phyloP scores from a whole-genome alignment of 2,797 vertebrate genomes.

The Emys orbicularis region DNA sequence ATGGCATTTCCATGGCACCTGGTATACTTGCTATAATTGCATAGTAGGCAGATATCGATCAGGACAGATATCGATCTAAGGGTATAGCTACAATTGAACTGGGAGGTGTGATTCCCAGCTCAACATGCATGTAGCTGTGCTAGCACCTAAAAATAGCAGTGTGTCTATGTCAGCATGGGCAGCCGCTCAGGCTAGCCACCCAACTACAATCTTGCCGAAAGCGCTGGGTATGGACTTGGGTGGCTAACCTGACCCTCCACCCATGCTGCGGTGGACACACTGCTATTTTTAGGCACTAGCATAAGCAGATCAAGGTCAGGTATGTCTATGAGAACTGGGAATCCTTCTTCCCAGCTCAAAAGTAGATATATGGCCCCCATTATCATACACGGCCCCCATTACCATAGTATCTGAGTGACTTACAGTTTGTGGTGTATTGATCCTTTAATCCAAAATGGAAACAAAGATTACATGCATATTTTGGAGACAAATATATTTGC shows the following conservation, averaged over 20 bases:
- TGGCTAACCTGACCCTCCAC: neutral
- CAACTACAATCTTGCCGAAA: neutral
- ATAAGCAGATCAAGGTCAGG: neutral
- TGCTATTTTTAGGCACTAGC: neutral
- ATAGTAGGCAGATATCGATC: neutral
- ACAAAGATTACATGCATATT: conserved; percentile 27
- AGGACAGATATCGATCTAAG: neutral
- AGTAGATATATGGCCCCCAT: neutral
- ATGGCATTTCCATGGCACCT: neutral
- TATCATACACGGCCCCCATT: neutral
- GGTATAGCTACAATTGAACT: neutral
- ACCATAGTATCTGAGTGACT: conserved; percentile 14
- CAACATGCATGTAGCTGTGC: too few relatives aligned
- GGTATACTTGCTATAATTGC: neutral
- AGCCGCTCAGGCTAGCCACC: neutral
- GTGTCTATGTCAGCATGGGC: neutral
- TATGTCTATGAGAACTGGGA: neutral
- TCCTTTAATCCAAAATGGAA: conserved; percentile 37
- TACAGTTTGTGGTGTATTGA: neutral
- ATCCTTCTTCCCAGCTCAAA: neutral
- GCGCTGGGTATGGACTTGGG: neutral
- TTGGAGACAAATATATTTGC: conserved; percentile 6
- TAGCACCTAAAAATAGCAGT: neutral
- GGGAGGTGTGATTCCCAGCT: neutral
- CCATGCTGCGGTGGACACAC: neutral